Evolutionary conservation across 2,113 vertebrate species (phyloP), one percentile per base, ranked within the genome.

Genomic region (Crotalus tigris): DNA sequence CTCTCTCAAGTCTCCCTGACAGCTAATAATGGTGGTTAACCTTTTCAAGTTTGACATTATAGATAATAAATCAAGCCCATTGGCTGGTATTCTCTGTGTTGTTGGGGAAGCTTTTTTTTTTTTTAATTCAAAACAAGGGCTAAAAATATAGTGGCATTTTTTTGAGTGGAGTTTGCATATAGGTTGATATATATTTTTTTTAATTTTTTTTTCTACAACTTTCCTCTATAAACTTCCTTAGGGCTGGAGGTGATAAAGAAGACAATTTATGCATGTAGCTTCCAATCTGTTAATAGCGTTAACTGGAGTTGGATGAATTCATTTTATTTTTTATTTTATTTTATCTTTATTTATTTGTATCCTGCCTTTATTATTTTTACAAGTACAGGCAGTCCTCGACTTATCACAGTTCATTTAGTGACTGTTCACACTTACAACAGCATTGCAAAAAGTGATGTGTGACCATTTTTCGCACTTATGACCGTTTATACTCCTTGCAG

Each of bases 21-120:
- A n/a, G 81, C 89, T 97, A 96, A 95, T 95, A 88, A 94, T 46
- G 53, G 91, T 87, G 95, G 96, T 97, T 97, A 97, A 96, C 95
- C 91, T 96, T 97, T 97, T 97, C 93, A 58, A 44, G 95, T 95
- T 92, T 96, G 95, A 95, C 95, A 55, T 94, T 94, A 94, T 9
- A 95, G 93, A 92, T 96, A 95, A 95, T 93, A 96, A 95, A 97
- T 97, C 92, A 93, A 95, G 89, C 2, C 46, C 58, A 90, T 90
- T 93, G 92, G 92, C 96, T 96, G 96, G 92, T 95, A 90, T 58
- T 1, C 11, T 0, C 0, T 93, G 94, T 96, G 94, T 90, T 29
- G 0, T 0, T 51, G 90, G 89, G 61, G 2, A 89, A 53, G 55
- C 94, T 92, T 87, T 12, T 89, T 21, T 3, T 19, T 57, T 21